Percentiles rank a stretch among this genome's conserved stretches.
Conservation (phyloP, 2,797 vertebrate species). For the Microctenopoma lineatum region DNA sequence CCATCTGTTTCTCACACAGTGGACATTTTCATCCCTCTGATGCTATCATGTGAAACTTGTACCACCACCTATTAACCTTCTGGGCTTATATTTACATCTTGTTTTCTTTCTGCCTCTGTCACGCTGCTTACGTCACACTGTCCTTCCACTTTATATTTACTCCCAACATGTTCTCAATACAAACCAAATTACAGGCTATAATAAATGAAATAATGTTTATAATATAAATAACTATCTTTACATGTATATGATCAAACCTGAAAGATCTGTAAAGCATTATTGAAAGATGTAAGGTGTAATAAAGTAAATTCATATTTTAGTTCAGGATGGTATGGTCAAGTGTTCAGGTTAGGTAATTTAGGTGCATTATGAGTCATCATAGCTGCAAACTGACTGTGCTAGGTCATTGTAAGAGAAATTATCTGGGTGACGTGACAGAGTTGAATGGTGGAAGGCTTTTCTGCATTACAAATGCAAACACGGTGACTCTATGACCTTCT, state of each 20-base stretch:
- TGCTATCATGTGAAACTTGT: too few relatives aligned
- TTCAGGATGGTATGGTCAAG: conserved; percentile 6
- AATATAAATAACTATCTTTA: background rate
- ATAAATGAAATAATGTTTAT: background rate
- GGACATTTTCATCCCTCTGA: too few relatives aligned
- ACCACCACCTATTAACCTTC: conserved; percentile 3
- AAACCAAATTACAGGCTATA: background rate
- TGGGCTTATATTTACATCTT: background rate
- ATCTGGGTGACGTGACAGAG: background rate
- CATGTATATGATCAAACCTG: background rate
- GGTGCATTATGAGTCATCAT: conserved; percentile 11
- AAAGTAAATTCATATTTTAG: conserved; percentile 19
- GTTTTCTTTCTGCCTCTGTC: conserved; percentile 9
- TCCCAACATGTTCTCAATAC: background rate
- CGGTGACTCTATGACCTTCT: background rate
- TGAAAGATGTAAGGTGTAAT: background rate
- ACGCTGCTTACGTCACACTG: conserved; percentile 2
- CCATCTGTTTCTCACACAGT: too few relatives aligned
- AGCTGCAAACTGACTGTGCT: background rate
- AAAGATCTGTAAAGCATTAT: conserved; percentile 10
- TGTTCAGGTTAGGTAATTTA: conserved; percentile 5
- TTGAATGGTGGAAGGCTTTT: conserved; percentile 2
- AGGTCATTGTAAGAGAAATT: background rate
- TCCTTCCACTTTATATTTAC: background rate
- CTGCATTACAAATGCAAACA: conserved; percentile 13